Base-by-base conservation (phyloP, 2,797 vertebrate species). In the Mormyrus proboscirostris region DNA sequence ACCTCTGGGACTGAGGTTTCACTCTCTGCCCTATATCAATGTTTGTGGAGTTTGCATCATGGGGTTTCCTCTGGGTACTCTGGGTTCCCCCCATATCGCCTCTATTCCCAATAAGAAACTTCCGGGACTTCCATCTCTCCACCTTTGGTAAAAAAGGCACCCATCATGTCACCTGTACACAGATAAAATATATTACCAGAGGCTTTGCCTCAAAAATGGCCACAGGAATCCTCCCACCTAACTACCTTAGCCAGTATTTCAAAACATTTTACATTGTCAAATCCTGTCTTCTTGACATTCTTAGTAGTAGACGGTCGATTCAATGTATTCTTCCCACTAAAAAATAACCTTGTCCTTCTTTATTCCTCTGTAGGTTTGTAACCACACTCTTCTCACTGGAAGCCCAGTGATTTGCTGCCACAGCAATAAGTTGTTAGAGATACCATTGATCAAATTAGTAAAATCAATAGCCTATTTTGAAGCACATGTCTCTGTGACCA, bases 351-450 rank as follows among this genome's bases (percentile, higher is more conserved):
- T 19, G 73, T 9, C 76, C 19, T 82, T 79, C 73, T 79, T 82
- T n/a, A 47, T 82, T 82, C 19, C 41, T 82, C 19, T n/a, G 76
- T n/a, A 47, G 73, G 76, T n/a, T 82, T 47, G 76, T 47, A 19
- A 82, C 76, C 76, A 47, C 38, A 73, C 29, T 73, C 38, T 73
- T 73, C 4, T 73, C 65, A 73, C 65, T 73, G 6, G 2, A 47
- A 44, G 76, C 6, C 19, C 8, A 47, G 38, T 9, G 38, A 82
- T 44, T n/a, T 82, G 38, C 38, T 82, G 19, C 76, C 12, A 29
- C 50, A 88, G 88, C 88, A 82, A 55, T 82, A 82, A 82, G 3
- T 49, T 82, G 69, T 33, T 22, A 88, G 33, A 88, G 88, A 82
- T 29, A 55, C 50, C 69, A 82, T 88, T 88, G 88, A 88, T 82